Percentiles rank a stretch among this genome's conserved stretches.
phyloP scores from a whole-genome alignment of 2,888 invertebrate species.

The Micoletzkya japonica region DNA sequence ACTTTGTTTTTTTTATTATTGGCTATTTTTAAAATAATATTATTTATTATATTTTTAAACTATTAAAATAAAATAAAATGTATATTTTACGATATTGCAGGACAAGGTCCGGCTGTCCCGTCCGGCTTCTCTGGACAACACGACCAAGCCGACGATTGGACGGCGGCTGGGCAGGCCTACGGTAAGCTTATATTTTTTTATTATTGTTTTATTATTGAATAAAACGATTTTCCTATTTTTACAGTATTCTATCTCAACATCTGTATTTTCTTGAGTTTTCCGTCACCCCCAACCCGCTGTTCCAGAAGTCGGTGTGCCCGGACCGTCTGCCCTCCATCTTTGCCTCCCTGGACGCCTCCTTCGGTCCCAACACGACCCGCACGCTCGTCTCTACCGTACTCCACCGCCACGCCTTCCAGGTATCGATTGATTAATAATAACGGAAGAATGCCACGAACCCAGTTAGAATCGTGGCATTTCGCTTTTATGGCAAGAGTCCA shows the following conservation, averaged over 20 bases:
- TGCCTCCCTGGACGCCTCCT: conserved; percentile 6
- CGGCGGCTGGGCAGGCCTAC: background rate
- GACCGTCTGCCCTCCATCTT: conserved; percentile 22
- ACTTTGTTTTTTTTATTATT: too few relatives aligned
- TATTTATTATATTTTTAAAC: background rate
- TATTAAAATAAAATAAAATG: background rate
- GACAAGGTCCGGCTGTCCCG: background rate
- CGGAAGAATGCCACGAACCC: too few relatives aligned
- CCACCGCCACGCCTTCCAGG: too few relatives aligned
- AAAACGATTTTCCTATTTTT: background rate
- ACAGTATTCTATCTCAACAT: too few relatives aligned
- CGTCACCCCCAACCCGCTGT: background rate
- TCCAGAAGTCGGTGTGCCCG: background rate
- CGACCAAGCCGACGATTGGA: background rate
- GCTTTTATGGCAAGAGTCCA: too few relatives aligned
- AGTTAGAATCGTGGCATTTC: too few relatives aligned
- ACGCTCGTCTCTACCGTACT: too few relatives aligned
- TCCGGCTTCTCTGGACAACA: conserved; percentile 8
- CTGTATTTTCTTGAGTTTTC: too few relatives aligned
- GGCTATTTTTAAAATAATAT: too few relatives aligned
- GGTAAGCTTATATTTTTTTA: background rate
- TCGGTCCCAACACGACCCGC: background rate
- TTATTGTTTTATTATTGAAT: background rate
- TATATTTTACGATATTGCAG: too few relatives aligned
- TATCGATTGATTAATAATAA: too few relatives aligned